Base-by-base conservation (phyloP, 2,888 invertebrate genomes). In the Mylabris sibirica region DNA sequence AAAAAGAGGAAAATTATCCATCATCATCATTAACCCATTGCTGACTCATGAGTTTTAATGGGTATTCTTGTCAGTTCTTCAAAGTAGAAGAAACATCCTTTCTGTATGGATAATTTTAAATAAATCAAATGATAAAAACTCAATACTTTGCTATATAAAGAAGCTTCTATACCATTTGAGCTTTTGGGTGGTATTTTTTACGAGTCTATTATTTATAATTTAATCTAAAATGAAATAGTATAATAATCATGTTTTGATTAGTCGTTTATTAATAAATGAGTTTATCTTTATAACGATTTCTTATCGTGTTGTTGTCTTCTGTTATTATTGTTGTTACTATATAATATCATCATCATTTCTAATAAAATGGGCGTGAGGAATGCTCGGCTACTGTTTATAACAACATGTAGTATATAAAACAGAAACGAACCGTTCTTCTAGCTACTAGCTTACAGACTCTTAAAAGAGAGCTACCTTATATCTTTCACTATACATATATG, bases 361-460 rank as follows among this genome's bases (percentile, higher is more conserved):
- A 78, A 77, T 72, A 17, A 72, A 8, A 72, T 75, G 75, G 79
- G 79, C 78, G 79, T 77, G 77, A 8, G 30, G 76, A 65, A 60
- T 61, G 44, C n/a, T 44, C 17, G 59, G 68, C 73, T 72, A 72
- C 73, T 68, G 74, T 69, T 30, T 30, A 30, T 30, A 30, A 30
- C 30, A 30, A 30, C 30, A 30, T 30, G 30, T 30, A 30, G 4
- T 6, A 61, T 69, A 68, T 65, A 69, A 66, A 14, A 26, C n/a
- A 41, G 59, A 60, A 44, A 22, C 41, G 9, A 60, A 44, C 22
- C 41, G 9, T 11, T 17, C 38, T 22, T 9, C 30, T 67, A 35
- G 44, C 60, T 38, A 53, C 59, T 17, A 34, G 41, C 41, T 65
- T 62, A 65, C 72, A 20, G 4, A n/a, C 1, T 30, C 8, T 30